Evolutionary conservation across 1,140 invertebrate species (phyloP).

Genomic region (Calliphora vicina): DNA sequence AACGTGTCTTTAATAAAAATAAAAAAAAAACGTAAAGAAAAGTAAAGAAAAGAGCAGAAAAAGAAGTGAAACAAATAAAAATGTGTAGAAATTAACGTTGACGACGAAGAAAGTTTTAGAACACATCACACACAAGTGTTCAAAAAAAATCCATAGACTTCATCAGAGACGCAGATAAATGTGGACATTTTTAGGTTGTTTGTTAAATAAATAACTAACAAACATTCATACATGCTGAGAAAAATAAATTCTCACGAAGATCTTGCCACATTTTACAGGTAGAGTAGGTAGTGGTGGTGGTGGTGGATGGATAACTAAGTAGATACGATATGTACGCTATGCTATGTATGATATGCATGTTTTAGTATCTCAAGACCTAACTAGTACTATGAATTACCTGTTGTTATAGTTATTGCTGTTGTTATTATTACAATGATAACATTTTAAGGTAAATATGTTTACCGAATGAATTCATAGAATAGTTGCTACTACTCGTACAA

Average conservation of each 20-base stretch:
- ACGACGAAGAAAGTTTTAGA: conserved; percentile 3
- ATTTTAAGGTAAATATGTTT: not conserved
- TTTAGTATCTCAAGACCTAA: not conserved
- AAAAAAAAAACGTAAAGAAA: too few relatives aligned
- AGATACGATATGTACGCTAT: too few relatives aligned
- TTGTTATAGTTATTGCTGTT: conserved; percentile 21
- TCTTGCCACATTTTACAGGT: conserved; percentile 5
- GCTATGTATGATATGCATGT: too few relatives aligned
- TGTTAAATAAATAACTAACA: not conserved
- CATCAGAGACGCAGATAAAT: not conserved
- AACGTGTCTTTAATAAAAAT: conserved; percentile 6
- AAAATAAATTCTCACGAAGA: conserved; percentile 9
- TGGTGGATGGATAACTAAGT: too few relatives aligned
- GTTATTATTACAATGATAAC: not conserved
- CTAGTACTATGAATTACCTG: not conserved
- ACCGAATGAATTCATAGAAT: too few relatives aligned
- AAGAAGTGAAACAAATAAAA: not conserved
- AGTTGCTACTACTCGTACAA: not conserved
- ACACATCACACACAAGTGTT: conserved; percentile 1
- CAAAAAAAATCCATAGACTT: not conserved
- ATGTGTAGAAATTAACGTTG: not conserved
- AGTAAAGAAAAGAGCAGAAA: not conserved
- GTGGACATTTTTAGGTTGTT: conserved; percentile 33
- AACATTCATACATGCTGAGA: not conserved
- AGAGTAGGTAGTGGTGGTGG: not conserved